phyloP scores from a whole-genome alignment of 1,140 invertebrate species.

The Varroa destructor region DNA sequence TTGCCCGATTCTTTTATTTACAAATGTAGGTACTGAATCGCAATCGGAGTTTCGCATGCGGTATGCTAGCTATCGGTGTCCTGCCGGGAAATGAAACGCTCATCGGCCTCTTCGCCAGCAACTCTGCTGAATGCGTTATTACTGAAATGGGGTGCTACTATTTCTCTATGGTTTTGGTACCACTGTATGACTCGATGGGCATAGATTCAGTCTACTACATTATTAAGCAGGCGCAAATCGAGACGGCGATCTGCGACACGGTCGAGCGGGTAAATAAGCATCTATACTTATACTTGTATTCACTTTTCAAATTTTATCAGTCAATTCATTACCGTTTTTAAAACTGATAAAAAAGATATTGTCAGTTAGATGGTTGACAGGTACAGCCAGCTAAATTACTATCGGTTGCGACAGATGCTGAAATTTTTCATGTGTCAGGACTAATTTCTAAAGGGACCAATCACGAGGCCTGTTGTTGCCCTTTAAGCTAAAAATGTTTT shows the following conservation, averaged over 20 bases:
- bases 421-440: too few species aligned
- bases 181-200: constrained; percentile 89
- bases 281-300: background rate
- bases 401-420: too few species aligned
- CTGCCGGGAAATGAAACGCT: constrained; percentile 53
- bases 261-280: constrained; percentile 57
- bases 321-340: too few species aligned
- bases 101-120: constrained; percentile 84
- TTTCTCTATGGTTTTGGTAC: constrained; percentile 86
- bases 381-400: too few species aligned
- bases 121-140: constrained; percentile 84
- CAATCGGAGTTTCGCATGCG: constrained; percentile 80
- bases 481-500: too few species aligned
- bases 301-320: too few species aligned
- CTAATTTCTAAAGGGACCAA: too few species aligned
- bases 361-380: too few species aligned
- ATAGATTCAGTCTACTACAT: constrained; percentile 89
- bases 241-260: constrained; percentile 73
- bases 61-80: constrained; percentile 64
- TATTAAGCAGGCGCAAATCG: constrained; percentile 83
- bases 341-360: too few species aligned
- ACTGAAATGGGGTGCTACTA: constrained; percentile 82
- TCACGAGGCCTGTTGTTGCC: too few species aligned
- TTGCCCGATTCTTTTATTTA: too few species aligned
- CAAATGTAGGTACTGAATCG: constrained; percentile 48